phyloP scores from a whole-genome alignment of 2,113 vertebrate genomes.

The Oenanthe melanoleuca region DNA sequence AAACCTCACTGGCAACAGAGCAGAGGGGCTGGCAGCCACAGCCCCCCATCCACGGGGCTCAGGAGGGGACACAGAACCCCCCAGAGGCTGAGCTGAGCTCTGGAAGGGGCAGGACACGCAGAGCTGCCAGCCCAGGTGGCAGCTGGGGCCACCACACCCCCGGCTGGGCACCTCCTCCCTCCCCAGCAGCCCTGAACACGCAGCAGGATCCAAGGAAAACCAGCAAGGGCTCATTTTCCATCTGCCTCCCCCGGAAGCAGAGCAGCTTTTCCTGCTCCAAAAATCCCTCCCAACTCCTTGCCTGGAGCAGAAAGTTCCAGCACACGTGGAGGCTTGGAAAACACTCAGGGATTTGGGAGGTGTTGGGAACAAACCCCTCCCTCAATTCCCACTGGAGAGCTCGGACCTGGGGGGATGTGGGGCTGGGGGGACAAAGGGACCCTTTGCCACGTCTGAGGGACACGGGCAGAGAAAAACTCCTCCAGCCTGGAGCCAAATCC shows the following conservation, averaged over 20 bases:
- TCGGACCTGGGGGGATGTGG: rapidly evolving
- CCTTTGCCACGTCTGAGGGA: neutral
- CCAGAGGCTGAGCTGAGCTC: neutral
- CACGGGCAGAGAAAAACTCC: neutral
- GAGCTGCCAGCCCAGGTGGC: neutral
- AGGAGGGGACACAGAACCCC: neutral
- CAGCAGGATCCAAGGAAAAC: neutral
- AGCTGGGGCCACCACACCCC: neutral
- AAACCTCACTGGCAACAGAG: neutral
- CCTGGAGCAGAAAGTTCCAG: neutral
- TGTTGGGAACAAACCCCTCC: neutral
- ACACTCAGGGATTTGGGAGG: rapidly evolving
- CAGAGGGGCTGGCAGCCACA: neutral
- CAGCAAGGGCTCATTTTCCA: neutral
- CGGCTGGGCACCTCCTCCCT: neutral
- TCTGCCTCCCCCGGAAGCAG: rapidly evolving
- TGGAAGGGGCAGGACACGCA: neutral
- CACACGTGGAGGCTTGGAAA: neutral
- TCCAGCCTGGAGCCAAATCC: neutral
- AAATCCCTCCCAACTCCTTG: neutral
- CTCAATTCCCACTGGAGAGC: neutral
- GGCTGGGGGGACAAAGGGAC: neutral
- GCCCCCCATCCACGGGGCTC: rapidly evolving
- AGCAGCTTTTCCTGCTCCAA: neutral
- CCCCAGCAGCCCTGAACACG: rapidly evolving